Evolutionary conservation across 2,888 invertebrate species (phyloP).

Genomic region (Himalopsyche kuldschensis): DNA sequence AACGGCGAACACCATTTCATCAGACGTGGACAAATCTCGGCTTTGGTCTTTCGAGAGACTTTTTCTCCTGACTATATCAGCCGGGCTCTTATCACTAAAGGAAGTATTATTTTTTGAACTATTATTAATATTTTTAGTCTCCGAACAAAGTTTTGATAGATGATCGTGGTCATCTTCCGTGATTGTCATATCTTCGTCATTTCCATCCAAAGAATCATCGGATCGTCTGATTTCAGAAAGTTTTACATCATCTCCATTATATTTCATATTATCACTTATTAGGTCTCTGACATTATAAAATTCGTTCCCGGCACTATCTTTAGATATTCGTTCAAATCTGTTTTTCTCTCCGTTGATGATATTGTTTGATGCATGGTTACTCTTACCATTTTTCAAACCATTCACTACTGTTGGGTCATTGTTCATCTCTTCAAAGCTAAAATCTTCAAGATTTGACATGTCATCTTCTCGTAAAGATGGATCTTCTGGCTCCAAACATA

Average conservation of each 20-base stretch:
- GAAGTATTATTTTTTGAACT: not conserved
- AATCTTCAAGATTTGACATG: constrained; percentile 52
- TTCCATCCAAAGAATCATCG: constrained; percentile 53
- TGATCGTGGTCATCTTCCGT: constrained; percentile 54
- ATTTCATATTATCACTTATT: constrained; percentile 44
- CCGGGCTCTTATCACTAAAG: constrained; percentile 41
- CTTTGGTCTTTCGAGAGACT: constrained; percentile 55
- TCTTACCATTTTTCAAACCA: constrained; percentile 12
- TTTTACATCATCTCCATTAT: constrained; percentile 40
- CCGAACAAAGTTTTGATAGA: constrained; percentile 50
- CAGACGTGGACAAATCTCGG: constrained; percentile 58
- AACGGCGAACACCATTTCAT: constrained; percentile 60
- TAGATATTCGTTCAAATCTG: constrained; percentile 21
- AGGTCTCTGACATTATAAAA: constrained; percentile 47
- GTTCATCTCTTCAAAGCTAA: constrained; percentile 51
- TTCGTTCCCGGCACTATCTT: constrained; percentile 42
- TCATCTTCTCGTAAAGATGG: constrained; percentile 59
- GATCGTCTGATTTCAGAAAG: constrained; percentile 44
- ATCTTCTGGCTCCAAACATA: constrained; percentile 64
- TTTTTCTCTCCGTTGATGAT: constrained; percentile 41
- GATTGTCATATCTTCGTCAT: constrained; percentile 58
- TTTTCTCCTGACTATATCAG: constrained; percentile 41
- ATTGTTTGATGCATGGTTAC: constrained; percentile 24
- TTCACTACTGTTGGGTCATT: constrained; percentile 24
- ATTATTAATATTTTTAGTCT: constrained; percentile 42